Conservation (phyloP, 2,797 vertebrate genomes). For the Spheniscus humboldti region DNA sequence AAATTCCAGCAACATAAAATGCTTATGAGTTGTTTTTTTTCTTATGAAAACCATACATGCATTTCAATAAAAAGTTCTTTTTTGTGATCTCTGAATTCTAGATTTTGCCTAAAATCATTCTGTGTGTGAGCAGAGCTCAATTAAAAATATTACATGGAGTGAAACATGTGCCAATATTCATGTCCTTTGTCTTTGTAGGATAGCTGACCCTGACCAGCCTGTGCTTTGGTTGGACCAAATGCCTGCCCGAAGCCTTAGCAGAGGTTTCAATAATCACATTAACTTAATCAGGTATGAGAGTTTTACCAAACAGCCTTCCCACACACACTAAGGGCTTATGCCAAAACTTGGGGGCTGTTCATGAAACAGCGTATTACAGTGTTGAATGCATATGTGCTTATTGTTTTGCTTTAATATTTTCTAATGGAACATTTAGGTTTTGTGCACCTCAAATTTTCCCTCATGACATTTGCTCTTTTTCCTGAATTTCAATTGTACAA, state of each 20-base stretch:
- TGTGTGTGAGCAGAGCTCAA: not conserved
- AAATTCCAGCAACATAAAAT: not conserved
- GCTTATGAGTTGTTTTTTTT: not conserved
- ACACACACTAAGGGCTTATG: not conserved
- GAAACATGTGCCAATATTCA: not conserved
- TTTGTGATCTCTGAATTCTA: not conserved
- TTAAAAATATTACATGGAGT: not conserved
- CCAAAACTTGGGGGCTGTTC: not conserved
- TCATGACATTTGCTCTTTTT: not conserved
- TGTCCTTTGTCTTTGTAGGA: constrained; percentile 73
- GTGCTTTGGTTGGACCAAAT: constrained; percentile 98
- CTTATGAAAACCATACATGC: accelerated
- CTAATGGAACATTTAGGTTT: not conserved
- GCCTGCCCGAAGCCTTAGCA: constrained; percentile 91
- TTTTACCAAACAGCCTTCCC: not conserved
- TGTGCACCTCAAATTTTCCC: not conserved
- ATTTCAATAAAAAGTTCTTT: not conserved
- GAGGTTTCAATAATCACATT: constrained; percentile 98
- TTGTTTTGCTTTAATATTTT: not conserved
- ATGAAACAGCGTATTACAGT: not conserved
- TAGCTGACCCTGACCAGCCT: constrained; percentile 95
- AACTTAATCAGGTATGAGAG: constrained; percentile 90
- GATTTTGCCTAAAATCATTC: not conserved
- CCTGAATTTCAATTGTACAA: not conserved
- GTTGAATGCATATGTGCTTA: not conserved